Conservation (phyloP, 2,797 vertebrate genomes). For the Sebastes aleutianus region DNA sequence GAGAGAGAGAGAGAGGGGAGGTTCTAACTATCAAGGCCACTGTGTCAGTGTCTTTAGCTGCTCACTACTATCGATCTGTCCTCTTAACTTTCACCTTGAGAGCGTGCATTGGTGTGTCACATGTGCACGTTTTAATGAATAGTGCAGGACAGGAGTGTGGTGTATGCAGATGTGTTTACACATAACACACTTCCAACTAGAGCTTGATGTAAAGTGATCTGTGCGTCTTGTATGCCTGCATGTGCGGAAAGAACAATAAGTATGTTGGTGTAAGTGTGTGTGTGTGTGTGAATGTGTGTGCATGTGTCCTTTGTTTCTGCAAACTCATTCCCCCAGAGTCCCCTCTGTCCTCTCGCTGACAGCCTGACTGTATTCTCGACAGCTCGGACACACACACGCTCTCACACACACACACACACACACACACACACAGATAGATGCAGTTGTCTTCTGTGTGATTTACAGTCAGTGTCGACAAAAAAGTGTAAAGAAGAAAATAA, state of each 20-base stretch:
- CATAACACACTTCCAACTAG: neutral
- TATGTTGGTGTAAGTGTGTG: neutral
- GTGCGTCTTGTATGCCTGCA: neutral
- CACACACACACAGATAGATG: neutral
- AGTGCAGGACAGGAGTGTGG: neutral
- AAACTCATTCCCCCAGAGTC: slow-evolving; percentile 64
- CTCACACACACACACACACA: slow-evolving; percentile 6
- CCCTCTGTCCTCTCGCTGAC: slow-evolving; percentile 52
- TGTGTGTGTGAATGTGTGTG: neutral
- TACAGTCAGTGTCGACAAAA: neutral
- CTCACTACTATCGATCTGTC: slow-evolving; percentile 47
- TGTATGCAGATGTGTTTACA: neutral
- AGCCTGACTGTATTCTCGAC: slow-evolving; percentile 53
- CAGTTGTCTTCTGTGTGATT: neutral
- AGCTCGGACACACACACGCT: slow-evolving; percentile 18
- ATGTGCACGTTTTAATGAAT: neutral
- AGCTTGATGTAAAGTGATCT: neutral
- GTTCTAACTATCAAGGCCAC: slow-evolving; percentile 2
- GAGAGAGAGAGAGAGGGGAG: neutral
- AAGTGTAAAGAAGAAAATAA: neutral
- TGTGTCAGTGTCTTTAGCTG: slow-evolving; percentile 9
- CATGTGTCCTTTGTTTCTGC: slow-evolving; percentile 49
- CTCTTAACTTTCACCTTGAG: slow-evolving; percentile 52
- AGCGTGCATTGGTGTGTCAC: neutral
- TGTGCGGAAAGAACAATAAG: neutral